Evolutionary conservation across 2,113 vertebrate species (phyloP).

Genomic region (Odocoileus hemionus): DNA sequence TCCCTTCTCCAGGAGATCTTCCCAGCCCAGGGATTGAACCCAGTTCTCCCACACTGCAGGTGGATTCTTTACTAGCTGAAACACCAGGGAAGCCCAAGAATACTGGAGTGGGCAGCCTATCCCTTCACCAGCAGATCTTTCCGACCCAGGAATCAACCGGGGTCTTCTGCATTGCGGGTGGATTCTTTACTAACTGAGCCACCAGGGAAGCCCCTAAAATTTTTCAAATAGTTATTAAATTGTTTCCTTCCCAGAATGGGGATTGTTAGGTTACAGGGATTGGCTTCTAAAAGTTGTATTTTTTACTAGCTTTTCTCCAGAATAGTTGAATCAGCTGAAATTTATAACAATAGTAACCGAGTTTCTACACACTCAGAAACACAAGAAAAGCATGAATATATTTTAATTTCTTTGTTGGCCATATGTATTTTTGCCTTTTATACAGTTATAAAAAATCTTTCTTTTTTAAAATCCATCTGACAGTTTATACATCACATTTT

Average conservation of each 20-base stretch:
- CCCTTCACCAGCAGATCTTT: not conserved
- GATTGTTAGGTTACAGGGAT: not conserved
- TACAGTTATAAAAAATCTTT: not conserved
- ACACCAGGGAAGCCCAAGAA: not conserved
- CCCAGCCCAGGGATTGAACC: not conserved
- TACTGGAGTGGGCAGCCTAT: not conserved
- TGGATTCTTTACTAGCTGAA: not conserved
- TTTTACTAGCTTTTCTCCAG: constrained; percentile 8
- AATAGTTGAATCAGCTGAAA: not conserved
- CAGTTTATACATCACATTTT: not conserved
- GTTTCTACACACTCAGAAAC: not conserved
- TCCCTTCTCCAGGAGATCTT: not conserved
- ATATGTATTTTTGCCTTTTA: not conserved
- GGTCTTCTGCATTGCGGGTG: not conserved
- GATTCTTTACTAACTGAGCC: not conserved
- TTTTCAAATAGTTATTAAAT: not conserved
- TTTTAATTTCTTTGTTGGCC: not conserved
- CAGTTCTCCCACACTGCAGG: not conserved
- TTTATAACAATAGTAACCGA: not conserved
- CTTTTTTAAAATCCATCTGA: constrained; percentile 1
- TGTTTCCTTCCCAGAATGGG: not conserved
- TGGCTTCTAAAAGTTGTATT: not conserved
- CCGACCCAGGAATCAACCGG: not conserved
- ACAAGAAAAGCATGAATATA: not conserved
- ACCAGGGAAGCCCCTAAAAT: not conserved